phyloP scores from a whole-genome alignment of 2,797 vertebrate genomes.

The Enteromius paludinosus region DNA sequence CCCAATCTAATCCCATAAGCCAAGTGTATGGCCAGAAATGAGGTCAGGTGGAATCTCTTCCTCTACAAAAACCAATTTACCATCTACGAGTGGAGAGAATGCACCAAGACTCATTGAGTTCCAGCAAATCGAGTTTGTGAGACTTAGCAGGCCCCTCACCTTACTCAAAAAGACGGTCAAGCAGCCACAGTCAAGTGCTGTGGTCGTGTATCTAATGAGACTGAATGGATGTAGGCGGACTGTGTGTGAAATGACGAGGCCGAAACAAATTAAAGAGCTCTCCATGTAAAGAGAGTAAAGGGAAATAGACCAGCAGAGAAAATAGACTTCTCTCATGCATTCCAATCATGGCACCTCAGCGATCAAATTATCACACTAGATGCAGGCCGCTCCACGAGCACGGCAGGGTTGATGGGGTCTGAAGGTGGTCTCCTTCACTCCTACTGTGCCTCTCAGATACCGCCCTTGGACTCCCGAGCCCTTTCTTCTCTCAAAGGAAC shows the following conservation, averaged over 20 bases:
- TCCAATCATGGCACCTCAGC: conserved; percentile 37
- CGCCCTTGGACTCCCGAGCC: neutral
- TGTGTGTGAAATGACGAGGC: conserved; percentile 15
- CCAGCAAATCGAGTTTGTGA: conserved; percentile 29
- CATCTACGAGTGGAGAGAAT: neutral
- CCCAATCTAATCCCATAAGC: conserved; percentile 41
- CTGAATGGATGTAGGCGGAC: conserved; percentile 26
- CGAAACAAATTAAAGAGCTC: conserved; percentile 40
- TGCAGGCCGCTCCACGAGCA: conserved; percentile 4
- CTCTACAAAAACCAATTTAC: conserved; percentile 42
- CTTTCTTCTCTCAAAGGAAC: conserved; percentile 39
- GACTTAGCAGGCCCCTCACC: conserved; percentile 29
- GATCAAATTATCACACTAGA: conserved; percentile 36
- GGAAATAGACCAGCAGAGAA: conserved; percentile 25
- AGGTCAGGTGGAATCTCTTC: conserved; percentile 55
- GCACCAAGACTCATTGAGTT: conserved; percentile 18
- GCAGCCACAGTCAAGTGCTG: conserved; percentile 36
- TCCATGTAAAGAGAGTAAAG: conserved; percentile 27
- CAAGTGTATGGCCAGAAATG: conserved; percentile 48
- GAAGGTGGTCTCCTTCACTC: conserved; percentile 27
- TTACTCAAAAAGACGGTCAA: conserved; percentile 10
- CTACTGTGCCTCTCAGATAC: conserved; percentile 18
- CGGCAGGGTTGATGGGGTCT: conserved; percentile 25
- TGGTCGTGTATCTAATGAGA: conserved; percentile 41
- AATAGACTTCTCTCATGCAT: conserved; percentile 36